Conservation (phyloP, 2,113 vertebrate genomes). For the Sturnus vulgaris region DNA sequence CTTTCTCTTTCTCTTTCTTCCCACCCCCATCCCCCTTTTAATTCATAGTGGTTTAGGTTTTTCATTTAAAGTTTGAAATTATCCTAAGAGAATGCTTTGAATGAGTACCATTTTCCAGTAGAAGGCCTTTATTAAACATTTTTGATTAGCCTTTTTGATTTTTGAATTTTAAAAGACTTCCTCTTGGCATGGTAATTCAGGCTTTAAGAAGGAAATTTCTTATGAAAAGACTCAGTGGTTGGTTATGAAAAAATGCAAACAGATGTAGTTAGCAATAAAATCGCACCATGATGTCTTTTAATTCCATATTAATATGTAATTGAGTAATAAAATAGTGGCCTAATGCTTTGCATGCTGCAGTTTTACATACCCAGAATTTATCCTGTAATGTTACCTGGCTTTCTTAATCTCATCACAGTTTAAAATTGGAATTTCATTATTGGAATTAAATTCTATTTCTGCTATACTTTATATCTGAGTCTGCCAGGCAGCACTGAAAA, state of each 20-base stretch:
- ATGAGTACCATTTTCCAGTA: not conserved
- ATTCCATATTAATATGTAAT: constrained; percentile 58
- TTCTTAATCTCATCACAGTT: not conserved
- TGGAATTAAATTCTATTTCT: constrained; percentile 2
- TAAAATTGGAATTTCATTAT: constrained; percentile 21
- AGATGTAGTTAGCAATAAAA: constrained; percentile 46
- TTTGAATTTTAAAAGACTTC: not conserved
- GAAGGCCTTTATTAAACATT: not conserved
- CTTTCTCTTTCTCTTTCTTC: no score
- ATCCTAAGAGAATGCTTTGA: not conserved
- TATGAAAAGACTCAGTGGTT: not conserved
- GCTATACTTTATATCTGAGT: not conserved
- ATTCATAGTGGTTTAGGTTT: not conserved
- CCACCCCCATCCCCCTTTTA: accelerated
- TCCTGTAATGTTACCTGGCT: not conserved
- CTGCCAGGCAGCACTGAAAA: not conserved
- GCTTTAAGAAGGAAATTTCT: constrained; percentile 1
- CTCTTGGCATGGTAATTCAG: not conserved
- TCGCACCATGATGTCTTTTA: constrained; percentile 6
- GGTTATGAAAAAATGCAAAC: constrained; percentile 46
- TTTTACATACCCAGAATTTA: constrained; percentile 8
- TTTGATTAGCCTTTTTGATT: not conserved
- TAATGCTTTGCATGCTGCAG: constrained; percentile 2
- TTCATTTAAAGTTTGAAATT: not conserved
- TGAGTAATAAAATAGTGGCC: constrained; percentile 36